These are phyloP conservation scores for Intellagama lesueurii DNA, from an alignment of 2,797 vertebrate species.

Conservation along the genomic window DNA sequence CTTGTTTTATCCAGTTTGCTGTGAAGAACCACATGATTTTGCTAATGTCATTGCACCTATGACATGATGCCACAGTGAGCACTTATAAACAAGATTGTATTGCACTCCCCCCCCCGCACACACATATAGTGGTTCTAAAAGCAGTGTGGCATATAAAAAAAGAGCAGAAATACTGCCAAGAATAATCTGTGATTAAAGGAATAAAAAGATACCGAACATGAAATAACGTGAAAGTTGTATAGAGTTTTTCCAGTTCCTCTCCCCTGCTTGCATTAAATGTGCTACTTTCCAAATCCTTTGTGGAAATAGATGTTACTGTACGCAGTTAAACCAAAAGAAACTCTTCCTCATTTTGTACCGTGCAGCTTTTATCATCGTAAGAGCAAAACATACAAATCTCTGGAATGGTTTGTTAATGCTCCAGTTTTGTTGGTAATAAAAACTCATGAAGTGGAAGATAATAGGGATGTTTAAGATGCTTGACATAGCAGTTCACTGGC, in stretches of 20 bases:
- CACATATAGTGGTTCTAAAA: not conserved
- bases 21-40: not conserved
- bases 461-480: conserved; percentile 37
- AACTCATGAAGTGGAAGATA: conserved; percentile 12
- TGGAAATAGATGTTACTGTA: not conserved
- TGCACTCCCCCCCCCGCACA: too few relatives aligned
- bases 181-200: not conserved
- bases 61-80: not conserved
- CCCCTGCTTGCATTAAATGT: not conserved
- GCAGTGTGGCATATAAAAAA: not conserved
- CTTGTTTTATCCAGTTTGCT: not conserved
- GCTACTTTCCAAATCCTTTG: not conserved
- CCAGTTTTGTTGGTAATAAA: conserved; percentile 56
- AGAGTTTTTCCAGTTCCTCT: not conserved
- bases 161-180: not conserved
- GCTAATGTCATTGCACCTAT: not conserved
- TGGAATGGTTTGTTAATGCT: conserved; percentile 10
- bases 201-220: not conserved
- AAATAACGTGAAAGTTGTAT: not conserved
- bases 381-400: not conserved
- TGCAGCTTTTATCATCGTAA: conserved; percentile 56
- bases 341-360: conserved; percentile 30
- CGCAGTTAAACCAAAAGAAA: not conserved
- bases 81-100: not conserved
- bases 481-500: conserved; percentile 47